phyloP scores from a whole-genome alignment of 2,888 invertebrate species.

The Sycophila texana region DNA sequence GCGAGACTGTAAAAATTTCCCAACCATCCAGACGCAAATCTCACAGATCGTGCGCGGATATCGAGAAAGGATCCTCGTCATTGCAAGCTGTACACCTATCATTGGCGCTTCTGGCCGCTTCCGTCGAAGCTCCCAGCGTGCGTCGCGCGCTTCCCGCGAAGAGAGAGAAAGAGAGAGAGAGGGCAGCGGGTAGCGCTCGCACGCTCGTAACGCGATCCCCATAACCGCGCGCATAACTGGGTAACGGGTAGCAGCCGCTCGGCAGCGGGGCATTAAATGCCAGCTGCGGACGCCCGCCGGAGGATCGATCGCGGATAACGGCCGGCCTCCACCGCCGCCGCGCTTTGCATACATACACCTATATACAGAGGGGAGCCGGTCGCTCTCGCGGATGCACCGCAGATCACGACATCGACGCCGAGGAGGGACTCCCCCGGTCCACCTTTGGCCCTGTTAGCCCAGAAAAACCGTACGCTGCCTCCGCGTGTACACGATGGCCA shows the following conservation, averaged over 20 bases:
- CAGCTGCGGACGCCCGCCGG: constrained; percentile 48
- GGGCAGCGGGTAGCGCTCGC: constrained; percentile 22
- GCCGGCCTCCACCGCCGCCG: neutral
- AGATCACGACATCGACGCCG: constrained; percentile 45
- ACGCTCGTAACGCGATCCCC: constrained; percentile 67
- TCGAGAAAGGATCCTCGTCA: no score
- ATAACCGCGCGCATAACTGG: constrained; percentile 68
- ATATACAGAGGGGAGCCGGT: neutral
- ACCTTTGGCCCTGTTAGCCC: constrained; percentile 27
- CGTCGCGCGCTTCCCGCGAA: neutral
- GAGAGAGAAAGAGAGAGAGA: neutral
- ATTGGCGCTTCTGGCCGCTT: no score
- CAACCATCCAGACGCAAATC: no score
- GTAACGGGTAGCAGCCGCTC: constrained; percentile 68
- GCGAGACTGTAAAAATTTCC: no score
- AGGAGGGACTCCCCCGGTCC: neutral
- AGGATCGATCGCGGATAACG: constrained; percentile 53
- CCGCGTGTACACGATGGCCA: neutral
- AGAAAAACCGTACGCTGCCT: neutral
- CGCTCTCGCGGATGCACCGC: constrained; percentile 32
- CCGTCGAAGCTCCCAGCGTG: no score
- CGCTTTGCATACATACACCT: constrained; percentile 20
- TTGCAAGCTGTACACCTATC: no score
- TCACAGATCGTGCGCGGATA: no score
- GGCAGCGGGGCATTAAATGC: constrained; percentile 39